Evolutionary conservation across 2,797 vertebrate genomes (phyloP).

Genomic region (Siniperca obscura): DNA sequence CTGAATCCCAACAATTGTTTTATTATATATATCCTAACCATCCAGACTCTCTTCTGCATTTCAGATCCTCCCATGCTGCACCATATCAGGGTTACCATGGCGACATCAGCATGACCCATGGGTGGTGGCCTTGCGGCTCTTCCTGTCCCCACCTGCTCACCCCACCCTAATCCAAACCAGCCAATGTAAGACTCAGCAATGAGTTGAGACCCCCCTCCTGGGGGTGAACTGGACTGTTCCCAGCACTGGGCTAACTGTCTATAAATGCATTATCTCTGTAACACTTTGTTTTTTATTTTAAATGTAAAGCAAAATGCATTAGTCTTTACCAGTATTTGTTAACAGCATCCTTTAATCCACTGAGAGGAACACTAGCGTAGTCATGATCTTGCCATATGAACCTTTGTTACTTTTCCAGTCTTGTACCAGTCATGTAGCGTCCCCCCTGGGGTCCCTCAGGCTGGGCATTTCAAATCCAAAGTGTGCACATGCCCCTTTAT

Average conservation of each 20-base stretch:
- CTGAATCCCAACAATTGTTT: too few species aligned
- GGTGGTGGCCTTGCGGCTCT: conserved; percentile 55
- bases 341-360: conserved; percentile 48
- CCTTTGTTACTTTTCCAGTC: conserved; percentile 52
- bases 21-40: neutral
- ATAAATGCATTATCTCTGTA: conserved; percentile 75
- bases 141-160: conserved; percentile 51
- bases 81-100: conserved; percentile 70
- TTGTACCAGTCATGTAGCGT: neutral
- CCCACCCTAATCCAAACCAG: conserved; percentile 58
- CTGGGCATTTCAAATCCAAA: conserved; percentile 54
- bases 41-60: conserved; percentile 50
- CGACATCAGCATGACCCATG: conserved; percentile 59
- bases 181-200: conserved; percentile 53
- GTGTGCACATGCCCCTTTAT: conserved; percentile 62
- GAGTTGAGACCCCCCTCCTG: conserved; percentile 34
- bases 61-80: conserved; percentile 72
- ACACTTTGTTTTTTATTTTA: conserved; percentile 77
- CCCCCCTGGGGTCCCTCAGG: conserved; percentile 40
- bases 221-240: conserved; percentile 58
- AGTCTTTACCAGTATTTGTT: conserved; percentile 61
- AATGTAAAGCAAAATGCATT: conserved; percentile 69
- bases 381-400: conserved; percentile 35
- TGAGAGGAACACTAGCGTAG: conserved; percentile 38
- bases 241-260: conserved; percentile 57